Evolutionary conservation across 2,113 vertebrate species (phyloP).

Genomic region (Gnathonemus longibarbis): DNA sequence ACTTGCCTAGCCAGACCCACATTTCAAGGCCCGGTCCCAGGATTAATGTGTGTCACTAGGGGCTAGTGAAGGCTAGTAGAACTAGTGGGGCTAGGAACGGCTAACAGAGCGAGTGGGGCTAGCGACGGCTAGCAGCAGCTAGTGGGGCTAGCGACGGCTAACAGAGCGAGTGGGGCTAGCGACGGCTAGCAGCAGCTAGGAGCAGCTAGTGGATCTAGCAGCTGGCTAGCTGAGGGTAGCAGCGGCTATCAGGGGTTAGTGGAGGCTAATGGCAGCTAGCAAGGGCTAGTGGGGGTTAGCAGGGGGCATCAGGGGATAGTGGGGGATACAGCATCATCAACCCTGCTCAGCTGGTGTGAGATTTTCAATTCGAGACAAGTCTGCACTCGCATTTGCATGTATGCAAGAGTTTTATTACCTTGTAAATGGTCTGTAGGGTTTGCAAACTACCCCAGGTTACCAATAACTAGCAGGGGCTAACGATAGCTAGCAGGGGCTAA

Average conservation of each 20-base stretch:
- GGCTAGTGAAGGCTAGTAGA: neutral
- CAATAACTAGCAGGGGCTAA: neutral
- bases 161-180: neutral
- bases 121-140: neutral
- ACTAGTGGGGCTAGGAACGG: neutral
- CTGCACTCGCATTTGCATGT: too few relatives aligned
- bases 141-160: neutral
- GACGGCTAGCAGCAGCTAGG: too few relatives aligned
- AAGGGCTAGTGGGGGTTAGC: neutral
- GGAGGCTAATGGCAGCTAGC: too few relatives aligned
- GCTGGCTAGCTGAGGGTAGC: neutral
- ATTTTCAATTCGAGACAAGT: too few relatives aligned
- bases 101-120: neutral
- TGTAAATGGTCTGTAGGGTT: too few relatives aligned
- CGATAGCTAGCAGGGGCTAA: neutral
- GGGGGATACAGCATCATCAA: neutral
- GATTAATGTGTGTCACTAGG: constrained; percentile 6
- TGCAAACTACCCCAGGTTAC: neutral
- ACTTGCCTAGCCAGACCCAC: neutral
- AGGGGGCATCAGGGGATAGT: neutral
- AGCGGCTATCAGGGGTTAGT: neutral
- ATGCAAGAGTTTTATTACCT: too few relatives aligned
- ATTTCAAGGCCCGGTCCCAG: neutral
- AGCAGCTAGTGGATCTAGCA: neutral
- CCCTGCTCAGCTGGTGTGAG: too few relatives aligned